Percentiles rank a stretch among this genome's conserved stretches.
Evolutionary conservation across 1,140 invertebrate species (phyloP).

Genomic region (Rhizoglyphus robini): DNA sequence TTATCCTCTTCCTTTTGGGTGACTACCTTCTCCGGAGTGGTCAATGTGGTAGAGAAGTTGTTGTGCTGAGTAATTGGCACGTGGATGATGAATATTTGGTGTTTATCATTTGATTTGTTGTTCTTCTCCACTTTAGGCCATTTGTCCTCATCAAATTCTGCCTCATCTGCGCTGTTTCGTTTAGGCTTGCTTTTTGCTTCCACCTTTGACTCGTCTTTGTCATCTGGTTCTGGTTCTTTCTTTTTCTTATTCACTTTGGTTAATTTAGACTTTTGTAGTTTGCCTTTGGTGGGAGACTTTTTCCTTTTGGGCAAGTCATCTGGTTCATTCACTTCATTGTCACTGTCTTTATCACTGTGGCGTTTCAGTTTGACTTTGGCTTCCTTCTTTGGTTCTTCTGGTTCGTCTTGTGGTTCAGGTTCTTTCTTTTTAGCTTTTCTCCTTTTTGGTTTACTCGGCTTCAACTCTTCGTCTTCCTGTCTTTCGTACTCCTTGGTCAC

Average conservation of each 20-base stretch:
- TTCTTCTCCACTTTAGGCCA: neutral
- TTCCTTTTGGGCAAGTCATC: neutral
- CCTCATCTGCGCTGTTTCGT: neutral
- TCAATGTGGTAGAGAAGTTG: neutral
- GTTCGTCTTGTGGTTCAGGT: too few relatives aligned
- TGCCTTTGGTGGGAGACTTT: neutral
- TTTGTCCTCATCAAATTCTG: neutral
- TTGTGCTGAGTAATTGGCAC: neutral
- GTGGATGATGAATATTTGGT: neutral
- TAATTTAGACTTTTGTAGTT: neutral
- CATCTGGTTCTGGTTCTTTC: neutral
- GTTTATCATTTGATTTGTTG: neutral
- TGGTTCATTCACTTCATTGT: neutral
- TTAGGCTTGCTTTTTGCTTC: neutral
- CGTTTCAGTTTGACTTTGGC: too few relatives aligned
- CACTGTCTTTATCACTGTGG: neutral
- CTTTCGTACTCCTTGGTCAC: neutral
- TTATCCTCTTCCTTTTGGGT: neutral
- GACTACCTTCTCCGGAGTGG: neutral
- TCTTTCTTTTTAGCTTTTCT: too few relatives aligned
- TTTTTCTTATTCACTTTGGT: neutral
- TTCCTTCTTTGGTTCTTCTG: too few relatives aligned
- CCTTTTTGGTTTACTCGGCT: too few relatives aligned
- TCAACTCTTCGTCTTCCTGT: neutral
- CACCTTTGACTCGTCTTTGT: neutral